A percentile compares a stretch with the other conserved stretches of the same genome.
Evolutionary conservation across 2,113 vertebrate genomes (phyloP).

Genomic region (Elaphurus davidianus): DNA sequence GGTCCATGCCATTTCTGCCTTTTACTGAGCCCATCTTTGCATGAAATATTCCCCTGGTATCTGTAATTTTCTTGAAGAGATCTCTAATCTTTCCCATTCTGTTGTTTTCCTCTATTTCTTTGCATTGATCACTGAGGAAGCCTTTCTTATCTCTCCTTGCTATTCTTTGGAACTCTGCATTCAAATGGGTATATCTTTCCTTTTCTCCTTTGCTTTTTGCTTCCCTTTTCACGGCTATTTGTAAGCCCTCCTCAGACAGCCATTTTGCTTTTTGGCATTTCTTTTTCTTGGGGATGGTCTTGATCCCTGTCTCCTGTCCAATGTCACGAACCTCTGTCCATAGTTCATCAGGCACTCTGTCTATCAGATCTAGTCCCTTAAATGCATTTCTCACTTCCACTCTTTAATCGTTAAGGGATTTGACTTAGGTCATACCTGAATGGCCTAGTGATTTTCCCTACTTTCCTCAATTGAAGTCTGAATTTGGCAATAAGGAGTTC

Average conservation of each 20-base stretch:
- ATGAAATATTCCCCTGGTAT: background rate
- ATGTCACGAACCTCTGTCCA: accelerated
- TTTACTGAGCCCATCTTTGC: too few species aligned
- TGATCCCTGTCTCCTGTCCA: background rate
- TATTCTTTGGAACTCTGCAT: background rate
- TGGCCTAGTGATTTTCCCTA: background rate
- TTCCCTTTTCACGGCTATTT: background rate
- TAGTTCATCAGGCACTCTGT: background rate
- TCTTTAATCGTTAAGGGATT: background rate
- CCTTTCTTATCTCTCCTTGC: background rate
- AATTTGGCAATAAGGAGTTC: background rate
- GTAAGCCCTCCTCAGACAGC: background rate
- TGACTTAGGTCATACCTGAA: background rate
- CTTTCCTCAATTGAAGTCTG: background rate
- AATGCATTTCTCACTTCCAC: background rate
- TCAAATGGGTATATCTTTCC: background rate
- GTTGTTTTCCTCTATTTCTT: background rate
- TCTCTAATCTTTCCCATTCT: background rate
- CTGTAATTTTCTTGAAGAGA: background rate
- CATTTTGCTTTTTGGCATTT: background rate
- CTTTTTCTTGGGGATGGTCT: background rate
- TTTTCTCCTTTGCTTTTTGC: background rate
- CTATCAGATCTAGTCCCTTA: background rate
- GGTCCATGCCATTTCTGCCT: too few species aligned
- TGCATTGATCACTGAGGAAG: background rate